Percentiles rank a stretch among this genome's conserved stretches.
phyloP scores from a whole-genome alignment of 2,888 invertebrate species.

The Cecidostiba fungosa region DNA sequence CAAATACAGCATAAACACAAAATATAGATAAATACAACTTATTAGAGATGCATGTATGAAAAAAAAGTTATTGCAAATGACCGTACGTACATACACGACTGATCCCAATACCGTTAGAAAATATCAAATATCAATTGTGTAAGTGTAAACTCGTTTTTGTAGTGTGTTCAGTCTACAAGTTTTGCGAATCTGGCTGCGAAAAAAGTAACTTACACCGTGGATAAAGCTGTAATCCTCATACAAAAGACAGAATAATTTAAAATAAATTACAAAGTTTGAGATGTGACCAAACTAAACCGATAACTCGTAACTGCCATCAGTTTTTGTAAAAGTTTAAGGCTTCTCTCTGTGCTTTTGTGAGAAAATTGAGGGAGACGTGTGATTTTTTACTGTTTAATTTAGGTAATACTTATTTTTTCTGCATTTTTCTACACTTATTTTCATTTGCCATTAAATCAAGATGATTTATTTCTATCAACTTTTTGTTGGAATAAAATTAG shows the following conservation, averaged over 20 bases:
- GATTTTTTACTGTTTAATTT: background rate
- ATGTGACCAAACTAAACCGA: background rate
- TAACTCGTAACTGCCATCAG: background rate
- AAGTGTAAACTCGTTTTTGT: slow-evolving; percentile 69
- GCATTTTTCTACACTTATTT: background rate
- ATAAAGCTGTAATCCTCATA: background rate
- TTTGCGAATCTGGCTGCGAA: slow-evolving; percentile 63
- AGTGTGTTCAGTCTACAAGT: slow-evolving; percentile 66
- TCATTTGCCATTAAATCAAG: background rate
- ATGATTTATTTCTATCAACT: background rate
- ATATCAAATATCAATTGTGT: slow-evolving; percentile 62
- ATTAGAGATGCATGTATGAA: slow-evolving; percentile 35
- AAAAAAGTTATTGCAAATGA: slow-evolving; percentile 52
- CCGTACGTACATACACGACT: slow-evolving; percentile 62
- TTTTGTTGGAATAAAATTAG: background rate
- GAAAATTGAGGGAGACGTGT: background rate
- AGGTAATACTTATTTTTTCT: slow-evolving; percentile 5
- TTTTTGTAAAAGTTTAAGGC: background rate
- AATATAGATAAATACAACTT: slow-evolving; percentile 47
- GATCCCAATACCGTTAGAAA: slow-evolving; percentile 69
- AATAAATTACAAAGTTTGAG: background rate
- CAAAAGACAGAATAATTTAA: background rate
- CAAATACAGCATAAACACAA: slow-evolving; percentile 1
- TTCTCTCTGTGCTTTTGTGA: background rate
- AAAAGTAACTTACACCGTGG: background rate